phyloP scores from a whole-genome alignment of 2,888 invertebrate genomes.

The Halictus quadricinctus region DNA sequence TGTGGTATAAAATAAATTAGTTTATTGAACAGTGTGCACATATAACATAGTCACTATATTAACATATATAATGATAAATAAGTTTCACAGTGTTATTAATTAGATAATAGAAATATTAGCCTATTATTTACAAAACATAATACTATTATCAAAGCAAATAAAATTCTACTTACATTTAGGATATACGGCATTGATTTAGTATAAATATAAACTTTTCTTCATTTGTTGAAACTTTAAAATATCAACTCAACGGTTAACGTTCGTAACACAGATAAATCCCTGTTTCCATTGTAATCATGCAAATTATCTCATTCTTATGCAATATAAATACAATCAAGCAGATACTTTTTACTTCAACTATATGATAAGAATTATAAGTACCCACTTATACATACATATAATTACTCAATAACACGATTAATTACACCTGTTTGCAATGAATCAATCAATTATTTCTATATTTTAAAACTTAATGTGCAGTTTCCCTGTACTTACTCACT shows the following conservation, averaged over 20 bases:
- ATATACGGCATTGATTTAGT: slow-evolving; percentile 6
- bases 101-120: slow-evolving; percentile 18
- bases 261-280: slow-evolving; percentile 19
- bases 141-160: not conserved
- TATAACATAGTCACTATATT: not conserved
- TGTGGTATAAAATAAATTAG: slow-evolving; percentile 34
- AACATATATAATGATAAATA: slow-evolving; percentile 31
- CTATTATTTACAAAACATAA: slow-evolving; percentile 21
- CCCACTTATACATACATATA: slow-evolving; percentile 7
- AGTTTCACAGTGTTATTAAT: slow-evolving; percentile 21
- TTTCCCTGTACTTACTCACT: not conserved
- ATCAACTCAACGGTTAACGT: slow-evolving; percentile 13
- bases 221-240: slow-evolving; percentile 17
- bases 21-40: slow-evolving; percentile 15
- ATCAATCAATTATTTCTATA: slow-evolving; percentile 7
- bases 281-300: slow-evolving; percentile 15
- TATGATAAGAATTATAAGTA: slow-evolving; percentile 22
- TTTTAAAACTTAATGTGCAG: slow-evolving; percentile 11
- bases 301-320: slow-evolving; percentile 13
- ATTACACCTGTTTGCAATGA: slow-evolving; percentile 9
- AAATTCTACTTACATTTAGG: slow-evolving; percentile 9
- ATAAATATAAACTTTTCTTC: slow-evolving; percentile 24
- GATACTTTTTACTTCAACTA: slow-evolving; percentile 13
- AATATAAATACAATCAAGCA: slow-evolving; percentile 15
- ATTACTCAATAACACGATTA: slow-evolving; percentile 15